These are phyloP conservation scores for Hylia prasina DNA, from an alignment of 2,113 vertebrate species.

Conservation along the genomic window DNA sequence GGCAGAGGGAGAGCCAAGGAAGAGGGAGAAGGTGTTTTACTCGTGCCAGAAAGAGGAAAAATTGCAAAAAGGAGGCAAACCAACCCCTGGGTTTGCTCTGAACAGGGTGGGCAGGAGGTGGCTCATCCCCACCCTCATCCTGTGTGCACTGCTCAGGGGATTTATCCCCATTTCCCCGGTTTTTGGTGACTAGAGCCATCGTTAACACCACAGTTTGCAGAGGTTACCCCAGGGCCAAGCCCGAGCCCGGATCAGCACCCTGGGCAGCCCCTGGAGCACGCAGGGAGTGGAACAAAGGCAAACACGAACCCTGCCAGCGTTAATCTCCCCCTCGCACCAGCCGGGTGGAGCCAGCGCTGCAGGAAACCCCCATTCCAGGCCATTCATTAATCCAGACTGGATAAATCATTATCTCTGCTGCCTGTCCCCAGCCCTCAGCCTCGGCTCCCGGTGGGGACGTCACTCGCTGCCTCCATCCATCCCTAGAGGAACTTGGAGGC, in stretches of 20 bases:
- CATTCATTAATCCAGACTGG: neutral
- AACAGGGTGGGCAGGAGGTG: neutral
- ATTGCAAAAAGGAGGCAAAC: neutral
- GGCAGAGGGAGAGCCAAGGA: neutral
- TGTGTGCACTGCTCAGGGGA: accelerated
- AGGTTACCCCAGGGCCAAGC: neutral
- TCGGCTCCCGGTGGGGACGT: neutral
- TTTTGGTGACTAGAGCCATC: neutral
- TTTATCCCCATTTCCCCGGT: neutral
- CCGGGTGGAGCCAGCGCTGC: neutral
- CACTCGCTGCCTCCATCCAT: neutral
- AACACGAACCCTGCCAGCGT: neutral
- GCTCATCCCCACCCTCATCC: accelerated
- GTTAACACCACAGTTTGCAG: accelerated
- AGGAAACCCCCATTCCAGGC: conserved; percentile 5
- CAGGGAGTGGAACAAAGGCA: neutral
- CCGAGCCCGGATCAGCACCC: accelerated
- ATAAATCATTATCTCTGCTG: conserved; percentile 22
- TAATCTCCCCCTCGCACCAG: neutral
- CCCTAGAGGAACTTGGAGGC: neutral
- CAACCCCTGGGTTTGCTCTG: neutral
- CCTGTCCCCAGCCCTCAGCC: neutral
- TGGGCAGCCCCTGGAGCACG: accelerated
- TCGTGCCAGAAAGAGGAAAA: neutral
- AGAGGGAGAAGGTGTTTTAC: neutral